Evolutionary conservation across 2,888 invertebrate genomes (phyloP).

Genomic region (Boloria euphrosyne): DNA sequence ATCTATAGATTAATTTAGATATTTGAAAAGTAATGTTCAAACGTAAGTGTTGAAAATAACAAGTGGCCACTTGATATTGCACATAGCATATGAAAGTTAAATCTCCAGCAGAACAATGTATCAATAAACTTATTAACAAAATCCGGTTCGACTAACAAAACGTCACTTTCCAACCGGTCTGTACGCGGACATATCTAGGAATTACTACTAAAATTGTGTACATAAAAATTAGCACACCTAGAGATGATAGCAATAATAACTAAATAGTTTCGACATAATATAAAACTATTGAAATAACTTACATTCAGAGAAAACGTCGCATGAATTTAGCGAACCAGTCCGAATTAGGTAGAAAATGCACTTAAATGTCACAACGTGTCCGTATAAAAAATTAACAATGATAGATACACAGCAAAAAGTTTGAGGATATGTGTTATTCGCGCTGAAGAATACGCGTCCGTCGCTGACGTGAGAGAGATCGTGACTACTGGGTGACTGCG

Average conservation of each 20-base stretch:
- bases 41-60: background rate
- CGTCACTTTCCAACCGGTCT: slow-evolving; percentile 75
- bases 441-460: slow-evolving; percentile 53
- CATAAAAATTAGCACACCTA: slow-evolving; percentile 9
- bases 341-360: slow-evolving; percentile 14
- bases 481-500: slow-evolving; percentile 51
- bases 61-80: background rate
- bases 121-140: slow-evolving; percentile 51
- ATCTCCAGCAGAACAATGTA: slow-evolving; percentile 26
- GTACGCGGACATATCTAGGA: slow-evolving; percentile 42
- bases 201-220: slow-evolving; percentile 8
- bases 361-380: slow-evolving; percentile 31
- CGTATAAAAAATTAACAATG: slow-evolving; percentile 26
- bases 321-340: slow-evolving; percentile 15
- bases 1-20: too few species aligned
- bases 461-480: slow-evolving; percentile 56
- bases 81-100: slow-evolving; percentile 27
- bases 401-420: slow-evolving; percentile 26
- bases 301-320: slow-evolving; percentile 9
- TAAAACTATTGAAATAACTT: slow-evolving; percentile 9
- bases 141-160: slow-evolving; percentile 69
- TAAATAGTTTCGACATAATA: background rate
- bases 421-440: slow-evolving; percentile 20
- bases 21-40: too few species aligned
- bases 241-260: slow-evolving; percentile 1